Evolutionary conservation across 2,797 vertebrate species (phyloP), one percentile per base, ranked within the genome.

Genomic region (Esox masquinongy): DNA sequence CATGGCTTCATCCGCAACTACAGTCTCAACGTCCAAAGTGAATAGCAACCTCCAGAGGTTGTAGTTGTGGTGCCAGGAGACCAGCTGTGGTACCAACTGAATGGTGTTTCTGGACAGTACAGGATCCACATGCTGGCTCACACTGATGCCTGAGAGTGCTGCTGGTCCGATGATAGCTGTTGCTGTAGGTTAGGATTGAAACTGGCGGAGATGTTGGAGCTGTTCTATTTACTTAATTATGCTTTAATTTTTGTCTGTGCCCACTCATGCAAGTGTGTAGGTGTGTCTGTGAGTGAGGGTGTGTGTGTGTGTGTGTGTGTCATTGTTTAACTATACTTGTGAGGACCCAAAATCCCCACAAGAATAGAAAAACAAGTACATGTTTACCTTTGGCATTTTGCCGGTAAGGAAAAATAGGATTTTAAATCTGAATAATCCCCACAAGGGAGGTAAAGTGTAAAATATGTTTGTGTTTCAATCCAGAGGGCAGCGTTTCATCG

Each of bases 1-100:
- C 76, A 70, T 1, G 82, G 79, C 9, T 75, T 79, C 70, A 82
- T 83, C 77, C 70, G 29, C 3, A 74, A 77, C 14, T 82, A 83
- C 63, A 83, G 71, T 19, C 29, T 83, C 5, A 51, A 68, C 64
- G 83, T 80, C 31, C 16, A 70, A 39, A 29, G 19, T 24, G 47
- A 76, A 11, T 63, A 34, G 16, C 16, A 53, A n/a, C 17, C 29
- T 53, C 50, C 56, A 50, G 74, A 39, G 39, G 51, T 29, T 15
- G n/a, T 69, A 22, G 31, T n/a, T n/a, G n/a, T 9, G 3, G 2
- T 39, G 11, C 50, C 67, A 49, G 14, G 8, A 24, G 34, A 31
- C 2, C 43, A 7, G 36, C 43, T 70, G 34, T 36, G 6, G 2
- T 47, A 36, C 34, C 15, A 4, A 9, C 3, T 74, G 34, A 59